Evolutionary conservation across 2,113 vertebrate species (phyloP).

Genomic region (Furnarius figulus): DNA sequence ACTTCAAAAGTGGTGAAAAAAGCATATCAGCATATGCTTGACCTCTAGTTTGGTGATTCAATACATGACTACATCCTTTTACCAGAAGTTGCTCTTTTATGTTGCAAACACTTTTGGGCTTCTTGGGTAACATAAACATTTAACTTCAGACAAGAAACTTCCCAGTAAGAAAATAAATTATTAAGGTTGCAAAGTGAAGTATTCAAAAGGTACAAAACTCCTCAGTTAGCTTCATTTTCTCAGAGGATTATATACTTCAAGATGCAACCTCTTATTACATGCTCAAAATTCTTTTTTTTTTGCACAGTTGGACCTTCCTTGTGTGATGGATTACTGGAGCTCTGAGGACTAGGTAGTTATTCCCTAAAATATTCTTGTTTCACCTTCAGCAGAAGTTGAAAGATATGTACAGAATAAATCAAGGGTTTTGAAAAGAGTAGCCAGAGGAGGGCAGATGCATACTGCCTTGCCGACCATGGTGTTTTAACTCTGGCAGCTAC

Average conservation of each 20-base stretch:
- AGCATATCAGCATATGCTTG: background rate
- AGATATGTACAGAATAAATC: background rate
- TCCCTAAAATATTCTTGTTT: background rate
- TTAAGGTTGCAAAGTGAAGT: background rate
- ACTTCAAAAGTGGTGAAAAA: background rate
- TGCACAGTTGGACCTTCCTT: background rate
- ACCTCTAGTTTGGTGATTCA: background rate
- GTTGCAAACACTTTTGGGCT: background rate
- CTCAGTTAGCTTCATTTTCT: background rate
- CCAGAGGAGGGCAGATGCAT: background rate
- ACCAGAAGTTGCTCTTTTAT: background rate
- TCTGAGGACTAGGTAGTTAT: background rate
- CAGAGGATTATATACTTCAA: background rate
- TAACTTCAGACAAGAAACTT: background rate
- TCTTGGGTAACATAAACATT: background rate
- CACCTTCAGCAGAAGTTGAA: background rate
- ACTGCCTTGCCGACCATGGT: background rate
- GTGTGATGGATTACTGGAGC: background rate
- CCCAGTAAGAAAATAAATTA: background rate
- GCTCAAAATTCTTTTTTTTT: background rate
- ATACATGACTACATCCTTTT: background rate
- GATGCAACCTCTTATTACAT: background rate
- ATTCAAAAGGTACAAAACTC: background rate
- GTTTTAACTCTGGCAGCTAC: background rate
- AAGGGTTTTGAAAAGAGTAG: background rate